These are phyloP conservation scores for Pygoscelis antarcticus DNA, from an alignment of 2,113 vertebrate genomes.

Conservation along the genomic window DNA sequence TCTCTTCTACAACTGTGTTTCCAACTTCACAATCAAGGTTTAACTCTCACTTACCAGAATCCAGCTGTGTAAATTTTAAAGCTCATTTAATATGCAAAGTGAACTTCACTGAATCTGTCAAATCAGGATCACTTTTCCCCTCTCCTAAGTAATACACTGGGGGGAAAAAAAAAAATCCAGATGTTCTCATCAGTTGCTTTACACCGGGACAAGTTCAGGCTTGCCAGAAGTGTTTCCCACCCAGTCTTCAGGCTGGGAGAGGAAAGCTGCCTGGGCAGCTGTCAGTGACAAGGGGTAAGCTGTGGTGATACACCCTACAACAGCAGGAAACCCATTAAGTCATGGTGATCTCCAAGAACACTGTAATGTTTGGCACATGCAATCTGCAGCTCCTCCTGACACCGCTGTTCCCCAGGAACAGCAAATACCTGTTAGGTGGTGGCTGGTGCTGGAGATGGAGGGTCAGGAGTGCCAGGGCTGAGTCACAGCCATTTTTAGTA, in stretches of 20 bases:
- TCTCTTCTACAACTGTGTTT: neutral
- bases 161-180: neutral
- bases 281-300: no score
- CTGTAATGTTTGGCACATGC: rapidly evolving
- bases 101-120: neutral
- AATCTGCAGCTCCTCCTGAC: neutral
- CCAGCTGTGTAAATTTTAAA: neutral
- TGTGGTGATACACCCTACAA: neutral
- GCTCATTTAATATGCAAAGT: neutral
- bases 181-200: neutral
- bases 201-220: neutral
- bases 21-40: neutral
- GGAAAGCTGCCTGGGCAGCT: neutral
- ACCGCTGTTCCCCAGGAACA: neutral
- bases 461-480: neutral
- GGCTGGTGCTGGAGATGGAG: neutral
- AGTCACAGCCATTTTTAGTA: neutral
- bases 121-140: neutral
- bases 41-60: neutral
- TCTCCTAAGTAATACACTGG: neutral
- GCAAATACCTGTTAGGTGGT: neutral
- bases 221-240: no score
- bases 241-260: neutral
- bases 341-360: neutral
- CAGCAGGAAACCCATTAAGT: neutral